A percentile compares a stretch with the other conserved stretches of the same genome.
phyloP scores from a whole-genome alignment of 2,113 vertebrate genomes.

The Petrocephalus zakoni region DNA sequence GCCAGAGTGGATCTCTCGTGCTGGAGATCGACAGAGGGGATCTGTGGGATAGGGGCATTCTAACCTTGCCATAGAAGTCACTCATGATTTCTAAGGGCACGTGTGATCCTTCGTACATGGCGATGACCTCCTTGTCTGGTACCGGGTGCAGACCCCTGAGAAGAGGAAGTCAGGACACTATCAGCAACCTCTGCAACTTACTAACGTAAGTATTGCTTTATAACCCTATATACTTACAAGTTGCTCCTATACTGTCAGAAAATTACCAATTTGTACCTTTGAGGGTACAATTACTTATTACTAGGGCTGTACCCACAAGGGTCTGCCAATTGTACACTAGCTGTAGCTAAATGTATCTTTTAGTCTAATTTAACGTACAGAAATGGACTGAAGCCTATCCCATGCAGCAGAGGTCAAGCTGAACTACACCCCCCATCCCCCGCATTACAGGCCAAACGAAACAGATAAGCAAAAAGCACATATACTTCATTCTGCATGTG shows the following conservation, averaged over 20 bases:
- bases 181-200: not conserved
- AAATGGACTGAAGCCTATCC: not conserved
- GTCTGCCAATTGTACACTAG: no score
- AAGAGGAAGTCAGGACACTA: slow-evolving; percentile 18
- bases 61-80: slow-evolving; percentile 97
- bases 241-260: no score
- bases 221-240: no score
- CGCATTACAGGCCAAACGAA: not conserved
- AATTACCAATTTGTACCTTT: no score
- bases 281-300: no score
- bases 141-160: slow-evolving; percentile 85
- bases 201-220: not conserved
- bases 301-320: no score
- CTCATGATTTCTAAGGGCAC: slow-evolving; percentile 96
- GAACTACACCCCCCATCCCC: not conserved
- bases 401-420: not conserved
- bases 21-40: not conserved
- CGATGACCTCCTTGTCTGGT: slow-evolving; percentile 87
- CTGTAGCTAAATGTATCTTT: no score
- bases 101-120: slow-evolving; percentile 93
- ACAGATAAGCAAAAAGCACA: not conserved
- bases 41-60: not conserved
- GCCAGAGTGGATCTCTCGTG: not conserved
- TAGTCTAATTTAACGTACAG: no score
- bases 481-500: not conserved